Percentiles rank a stretch among this genome's conserved stretches.
phyloP scores from a whole-genome alignment of 1,140 invertebrate genomes.

The Neodiprion lecontei region DNA sequence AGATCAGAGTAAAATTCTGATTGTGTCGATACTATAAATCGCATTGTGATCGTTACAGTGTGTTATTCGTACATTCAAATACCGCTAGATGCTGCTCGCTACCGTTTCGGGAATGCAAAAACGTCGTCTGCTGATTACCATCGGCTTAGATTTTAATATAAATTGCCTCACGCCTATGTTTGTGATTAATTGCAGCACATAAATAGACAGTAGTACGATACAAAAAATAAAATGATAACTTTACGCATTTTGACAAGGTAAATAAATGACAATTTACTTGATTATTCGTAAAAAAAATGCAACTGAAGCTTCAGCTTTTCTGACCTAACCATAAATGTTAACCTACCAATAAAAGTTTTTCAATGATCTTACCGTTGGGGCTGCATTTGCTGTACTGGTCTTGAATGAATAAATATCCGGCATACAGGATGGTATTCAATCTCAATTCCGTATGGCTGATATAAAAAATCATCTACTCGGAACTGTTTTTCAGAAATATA shows the following conservation, averaged over 20 bases:
- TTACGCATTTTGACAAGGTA: slow-evolving; percentile 35
- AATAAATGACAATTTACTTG: background rate
- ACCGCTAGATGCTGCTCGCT: no score
- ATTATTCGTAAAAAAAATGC: background rate
- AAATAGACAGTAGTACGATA: no score
- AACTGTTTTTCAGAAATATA: slow-evolving; percentile 28
- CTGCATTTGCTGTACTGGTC: slow-evolving; percentile 1
- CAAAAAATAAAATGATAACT: slow-evolving; percentile 30
- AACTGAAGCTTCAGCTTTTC: background rate
- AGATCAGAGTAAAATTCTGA: no score
- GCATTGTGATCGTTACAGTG: no score
- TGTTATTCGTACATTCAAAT: no score
- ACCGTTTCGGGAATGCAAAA: no score
- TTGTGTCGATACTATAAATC: no score
- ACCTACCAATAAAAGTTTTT: slow-evolving; percentile 3
- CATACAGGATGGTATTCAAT: slow-evolving; percentile 11
- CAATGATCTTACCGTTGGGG: slow-evolving; percentile 2
- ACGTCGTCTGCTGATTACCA: background rate
- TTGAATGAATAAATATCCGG: slow-evolving; percentile 9
- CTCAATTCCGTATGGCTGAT: slow-evolving; percentile 14
- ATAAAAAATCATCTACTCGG: background rate
- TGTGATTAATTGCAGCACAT: no score
- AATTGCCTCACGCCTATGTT: no score
- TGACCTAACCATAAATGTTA: slow-evolving; percentile 13
- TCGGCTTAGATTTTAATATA: no score